Evolutionary conservation across 37 sponge, comb jelly and placozoan genomes (phyloP).

Genomic region (Ephydatia muelleri): DNA sequence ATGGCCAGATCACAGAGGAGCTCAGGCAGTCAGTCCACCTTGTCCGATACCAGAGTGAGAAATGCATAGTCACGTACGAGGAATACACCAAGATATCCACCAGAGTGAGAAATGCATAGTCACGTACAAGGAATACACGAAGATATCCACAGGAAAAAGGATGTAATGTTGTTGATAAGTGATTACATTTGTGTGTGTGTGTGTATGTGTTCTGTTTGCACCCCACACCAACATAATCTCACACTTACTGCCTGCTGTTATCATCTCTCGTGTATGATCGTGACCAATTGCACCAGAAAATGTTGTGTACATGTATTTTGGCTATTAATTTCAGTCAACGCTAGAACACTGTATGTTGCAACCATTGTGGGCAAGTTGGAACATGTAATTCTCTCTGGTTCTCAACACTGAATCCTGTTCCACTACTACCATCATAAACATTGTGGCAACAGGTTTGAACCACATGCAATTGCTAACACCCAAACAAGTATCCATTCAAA

Average conservation of each 20-base stretch:
- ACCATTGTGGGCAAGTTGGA: no score
- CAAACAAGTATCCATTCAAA: not conserved
- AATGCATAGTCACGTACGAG: constrained; percentile 73
- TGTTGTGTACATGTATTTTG: not conserved
- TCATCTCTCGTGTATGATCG: no score
- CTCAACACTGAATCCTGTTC: no score
- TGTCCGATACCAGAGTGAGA: constrained; percentile 88
- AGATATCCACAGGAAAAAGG: not conserved
- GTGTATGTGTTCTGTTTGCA: not conserved
- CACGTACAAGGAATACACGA: constrained; percentile 78
- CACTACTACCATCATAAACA: no score
- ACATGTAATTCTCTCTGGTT: no score
- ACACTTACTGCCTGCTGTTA: no score
- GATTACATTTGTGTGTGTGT: not conserved
- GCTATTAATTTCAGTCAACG: no score
- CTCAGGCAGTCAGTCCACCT: constrained; percentile 59
- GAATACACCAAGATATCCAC: constrained; percentile 53
- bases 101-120: constrained; percentile 32
- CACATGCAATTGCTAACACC: no score
- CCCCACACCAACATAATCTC: no score
- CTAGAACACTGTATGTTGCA: no score
- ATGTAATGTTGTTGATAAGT: no score
- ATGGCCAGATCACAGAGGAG: constrained; percentile 71
- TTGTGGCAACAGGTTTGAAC: not conserved
- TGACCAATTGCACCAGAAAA: not conserved